Evolutionary conservation across 2,797 vertebrate species (phyloP).

Genomic region (Gorsachius magnificus): DNA sequence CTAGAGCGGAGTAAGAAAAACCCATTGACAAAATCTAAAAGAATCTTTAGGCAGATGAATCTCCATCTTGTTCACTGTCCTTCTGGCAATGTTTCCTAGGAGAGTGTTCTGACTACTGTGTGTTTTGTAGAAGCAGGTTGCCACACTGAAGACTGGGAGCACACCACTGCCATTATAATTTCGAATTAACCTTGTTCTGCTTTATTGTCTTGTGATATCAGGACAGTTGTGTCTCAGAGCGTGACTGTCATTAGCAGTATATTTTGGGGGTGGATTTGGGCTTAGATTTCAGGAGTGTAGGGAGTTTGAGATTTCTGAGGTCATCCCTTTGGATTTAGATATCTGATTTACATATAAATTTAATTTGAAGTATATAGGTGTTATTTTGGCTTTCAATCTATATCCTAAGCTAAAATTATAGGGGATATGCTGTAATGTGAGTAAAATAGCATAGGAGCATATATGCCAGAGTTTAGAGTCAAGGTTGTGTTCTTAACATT

Average conservation of each 20-base stretch:
- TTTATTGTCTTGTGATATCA: neutral
- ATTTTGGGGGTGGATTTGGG: neutral
- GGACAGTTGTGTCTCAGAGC: neutral
- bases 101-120: neutral
- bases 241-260: neutral
- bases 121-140: neutral
- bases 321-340: neutral
- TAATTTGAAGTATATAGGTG: neutral
- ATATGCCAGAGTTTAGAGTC: neutral
- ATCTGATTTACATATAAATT: neutral
- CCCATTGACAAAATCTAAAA: neutral
- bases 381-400: neutral
- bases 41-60: neutral
- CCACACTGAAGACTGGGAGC: neutral
- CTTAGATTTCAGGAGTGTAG: neutral
- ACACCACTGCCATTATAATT: neutral
- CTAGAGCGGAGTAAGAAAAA: neutral
- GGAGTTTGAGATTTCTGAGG: neutral
- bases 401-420: neutral
- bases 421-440: neutral
- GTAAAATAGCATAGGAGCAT: neutral
- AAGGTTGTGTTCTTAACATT: neutral
- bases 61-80: neutral
- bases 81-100: neutral
- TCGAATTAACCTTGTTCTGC: neutral